Percentiles rank a stretch among this genome's conserved stretches.
Conservation (phyloP, 2,888 invertebrate species). For the Trichogramma evanescens region DNA sequence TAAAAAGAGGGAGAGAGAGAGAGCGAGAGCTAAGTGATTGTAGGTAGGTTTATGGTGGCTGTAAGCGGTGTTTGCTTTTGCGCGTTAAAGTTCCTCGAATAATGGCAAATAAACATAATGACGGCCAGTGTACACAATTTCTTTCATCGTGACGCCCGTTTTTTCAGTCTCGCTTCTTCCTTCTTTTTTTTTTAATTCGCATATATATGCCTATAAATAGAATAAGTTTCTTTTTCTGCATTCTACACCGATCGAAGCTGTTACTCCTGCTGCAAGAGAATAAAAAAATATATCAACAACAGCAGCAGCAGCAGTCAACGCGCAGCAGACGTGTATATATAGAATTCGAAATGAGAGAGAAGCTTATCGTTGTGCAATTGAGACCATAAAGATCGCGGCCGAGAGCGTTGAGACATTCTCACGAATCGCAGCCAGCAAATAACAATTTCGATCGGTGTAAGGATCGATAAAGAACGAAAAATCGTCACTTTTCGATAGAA, state of each 20-base stretch:
- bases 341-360: too few relatives aligned
- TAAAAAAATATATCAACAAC: too few relatives aligned
- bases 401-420: too few relatives aligned
- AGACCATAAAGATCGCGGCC: too few relatives aligned
- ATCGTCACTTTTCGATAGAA: too few relatives aligned
- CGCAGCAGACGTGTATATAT: not conserved
- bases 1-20: constrained; percentile 18
- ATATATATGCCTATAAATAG: not conserved
- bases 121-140: constrained; percentile 7
- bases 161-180: not conserved
- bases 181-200: not conserved
- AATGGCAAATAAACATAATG: constrained; percentile 43
- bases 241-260: too few relatives aligned
- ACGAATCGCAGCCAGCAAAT: too few relatives aligned
- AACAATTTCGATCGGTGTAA: too few relatives aligned
- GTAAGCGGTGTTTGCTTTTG: constrained; percentile 45
- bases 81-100: constrained; percentile 41
- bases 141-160: not conserved
- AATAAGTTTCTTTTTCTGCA: not conserved
- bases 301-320: not conserved
- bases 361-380: too few relatives aligned
- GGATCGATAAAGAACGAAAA: too few relatives aligned
- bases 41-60: constrained; percentile 43
- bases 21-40: constrained; percentile 41
- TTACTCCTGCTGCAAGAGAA: too few relatives aligned